A percentile compares a stretch with the other conserved stretches of the same genome.
Conservation (phyloP, 2,888 invertebrate genomes). For the Platypus cylindrus region DNA sequence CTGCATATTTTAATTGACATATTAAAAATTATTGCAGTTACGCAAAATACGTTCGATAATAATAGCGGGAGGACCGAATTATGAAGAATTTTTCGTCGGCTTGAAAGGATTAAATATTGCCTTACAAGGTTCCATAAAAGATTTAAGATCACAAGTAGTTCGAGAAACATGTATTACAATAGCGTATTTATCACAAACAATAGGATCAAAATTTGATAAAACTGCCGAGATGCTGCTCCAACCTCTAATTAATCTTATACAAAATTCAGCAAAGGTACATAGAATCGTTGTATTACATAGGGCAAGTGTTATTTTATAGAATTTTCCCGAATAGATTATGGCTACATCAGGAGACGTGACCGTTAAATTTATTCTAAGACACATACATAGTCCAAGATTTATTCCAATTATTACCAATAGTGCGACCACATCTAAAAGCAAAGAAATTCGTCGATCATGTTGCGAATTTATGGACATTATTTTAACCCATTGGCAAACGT, state of each 20-base stretch:
- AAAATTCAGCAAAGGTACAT: constrained; percentile 85
- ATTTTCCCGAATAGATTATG: constrained; percentile 49
- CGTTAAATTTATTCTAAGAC: constrained; percentile 75
- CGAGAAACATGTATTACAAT: constrained; percentile 93
- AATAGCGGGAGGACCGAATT: constrained; percentile 60
- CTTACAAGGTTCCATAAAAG: constrained; percentile 71
- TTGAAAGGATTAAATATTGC: constrained; percentile 70
- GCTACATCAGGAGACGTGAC: constrained; percentile 79
- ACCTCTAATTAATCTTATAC: constrained; percentile 77
- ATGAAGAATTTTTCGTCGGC: constrained; percentile 60
- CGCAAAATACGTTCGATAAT: constrained; percentile 76
- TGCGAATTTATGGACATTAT: constrained; percentile 77
- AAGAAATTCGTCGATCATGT: constrained; percentile 67
- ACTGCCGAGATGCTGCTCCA: constrained; percentile 75
- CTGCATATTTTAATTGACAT: constrained; percentile 4
- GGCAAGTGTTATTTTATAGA: neutral
- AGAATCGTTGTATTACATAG: neutral
- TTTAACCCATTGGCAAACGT: constrained; percentile 77
- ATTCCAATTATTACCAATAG: constrained; percentile 67
- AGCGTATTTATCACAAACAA: constrained; percentile 76
- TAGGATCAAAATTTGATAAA: constrained; percentile 74
- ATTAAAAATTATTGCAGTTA: constrained; percentile 54
- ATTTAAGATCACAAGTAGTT: constrained; percentile 82
- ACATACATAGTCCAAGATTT: constrained; percentile 68
- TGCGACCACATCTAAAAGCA: constrained; percentile 73